These are phyloP conservation scores for Dascyllus trimaculatus DNA, from an alignment of 2,113 vertebrate genomes.

Conservation along the genomic window DNA sequence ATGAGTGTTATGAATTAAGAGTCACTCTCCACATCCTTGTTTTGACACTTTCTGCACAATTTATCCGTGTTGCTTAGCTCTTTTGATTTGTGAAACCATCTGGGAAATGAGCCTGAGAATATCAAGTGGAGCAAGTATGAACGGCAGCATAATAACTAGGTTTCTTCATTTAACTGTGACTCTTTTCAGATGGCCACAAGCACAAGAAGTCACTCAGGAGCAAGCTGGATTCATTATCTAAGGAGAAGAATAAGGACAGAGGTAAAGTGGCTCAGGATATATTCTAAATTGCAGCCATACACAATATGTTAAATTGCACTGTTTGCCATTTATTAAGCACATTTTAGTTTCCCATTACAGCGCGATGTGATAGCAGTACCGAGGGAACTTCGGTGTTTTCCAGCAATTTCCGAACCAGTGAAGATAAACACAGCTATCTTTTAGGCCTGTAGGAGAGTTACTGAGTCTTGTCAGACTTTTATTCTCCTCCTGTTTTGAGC, in stretches of 20 bases:
- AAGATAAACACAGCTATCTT: conserved; percentile 44
- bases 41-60: conserved; percentile 6
- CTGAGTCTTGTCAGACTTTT: conserved; percentile 37
- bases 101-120: background rate
- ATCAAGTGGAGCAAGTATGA: background rate
- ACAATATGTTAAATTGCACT: background rate
- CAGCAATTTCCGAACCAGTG: conserved; percentile 27
- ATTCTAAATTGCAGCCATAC: background rate
- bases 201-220: conserved; percentile 94
- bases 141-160: background rate
- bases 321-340: conserved; percentile 1
- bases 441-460: conserved; percentile 24
- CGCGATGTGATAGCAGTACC: background rate
- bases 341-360: background rate
- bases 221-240: conserved; percentile 97
- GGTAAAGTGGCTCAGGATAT: conserved; percentile 81
- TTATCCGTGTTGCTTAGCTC: background rate
- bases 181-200: conserved; percentile 93
- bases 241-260: conserved; percentile 98
- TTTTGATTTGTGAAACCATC: background rate
- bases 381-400: background rate
- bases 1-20: background rate
- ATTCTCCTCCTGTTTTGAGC: conserved; percentile 51
- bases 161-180: conserved; percentile 1
- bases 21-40: conserved; percentile 5